These are phyloP conservation scores for Falco peregrinus DNA, from an alignment of 2,797 vertebrate genomes.

Conservation along the genomic window DNA sequence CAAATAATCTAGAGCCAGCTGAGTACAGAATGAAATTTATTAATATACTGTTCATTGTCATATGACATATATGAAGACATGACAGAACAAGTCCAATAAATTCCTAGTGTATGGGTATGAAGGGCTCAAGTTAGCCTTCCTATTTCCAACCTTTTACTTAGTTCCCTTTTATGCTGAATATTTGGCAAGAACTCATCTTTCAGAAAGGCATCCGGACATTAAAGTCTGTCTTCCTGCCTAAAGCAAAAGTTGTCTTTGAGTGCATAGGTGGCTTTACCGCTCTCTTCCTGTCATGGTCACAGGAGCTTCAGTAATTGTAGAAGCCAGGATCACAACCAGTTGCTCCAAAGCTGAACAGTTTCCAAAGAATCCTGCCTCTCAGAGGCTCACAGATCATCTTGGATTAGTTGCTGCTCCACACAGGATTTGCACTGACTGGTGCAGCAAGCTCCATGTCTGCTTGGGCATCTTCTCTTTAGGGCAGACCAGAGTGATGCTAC, in stretches of 20 bases:
- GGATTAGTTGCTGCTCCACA: background rate
- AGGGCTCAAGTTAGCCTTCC: background rate
- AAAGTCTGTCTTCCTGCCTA: background rate
- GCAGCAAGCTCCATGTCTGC: background rate
- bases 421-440: background rate
- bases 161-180: background rate
- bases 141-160: background rate
- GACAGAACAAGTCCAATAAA: background rate
- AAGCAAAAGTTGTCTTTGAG: background rate
- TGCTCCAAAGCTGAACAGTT: background rate
- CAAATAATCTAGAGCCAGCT: background rate
- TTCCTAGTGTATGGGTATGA: background rate
- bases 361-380: background rate
- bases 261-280: background rate
- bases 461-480: background rate
- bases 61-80: accelerated
- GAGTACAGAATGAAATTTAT: background rate
- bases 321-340: background rate
- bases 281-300: background rate
- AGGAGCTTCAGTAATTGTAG: background rate
- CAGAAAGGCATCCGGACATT: background rate
- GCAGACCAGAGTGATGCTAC: background rate
- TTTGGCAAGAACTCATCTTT: background rate
- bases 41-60: background rate
- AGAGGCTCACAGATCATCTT: background rate